Evolutionary conservation across 2,113 vertebrate genomes (phyloP), one percentile per base, ranked within the genome.

Genomic region (Petromus typicus): DNA sequence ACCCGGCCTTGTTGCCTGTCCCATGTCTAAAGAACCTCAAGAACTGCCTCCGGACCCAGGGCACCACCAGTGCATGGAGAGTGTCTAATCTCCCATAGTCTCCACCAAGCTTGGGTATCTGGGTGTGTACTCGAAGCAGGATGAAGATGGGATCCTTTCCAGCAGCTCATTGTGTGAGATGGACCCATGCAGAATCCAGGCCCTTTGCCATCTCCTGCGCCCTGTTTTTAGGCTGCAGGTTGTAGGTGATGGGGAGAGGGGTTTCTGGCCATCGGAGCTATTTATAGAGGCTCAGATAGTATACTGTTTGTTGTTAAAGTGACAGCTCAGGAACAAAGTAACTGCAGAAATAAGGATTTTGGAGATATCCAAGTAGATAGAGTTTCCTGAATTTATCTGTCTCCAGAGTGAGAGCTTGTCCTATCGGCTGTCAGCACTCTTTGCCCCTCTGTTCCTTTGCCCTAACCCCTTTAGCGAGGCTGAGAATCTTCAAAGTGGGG

Each of bases 11-110:
- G 98, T 99, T 97, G 98, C 99, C 97, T 99, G 98, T 98, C 98
- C 97, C 97, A 99, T 97, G 98, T 99, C 96, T 99, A 98, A 98
- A 99, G 96, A 98, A 99, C 97, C 98, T 99, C 96, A 98, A 98
- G 96, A 99, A 98, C 97, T 98, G 99, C 96, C 98, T 99, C 94
- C 95, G 98, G 40, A 45, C 12, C 12, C 40, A 45, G 71, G 40
- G 40, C 71, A 45, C 91, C 99, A 98, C 97, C 98, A 98, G 97
- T 98, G 98, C 98, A 98, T 98, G 98, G 98, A 98, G 99, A 98
- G 97, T 98, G 98, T 97, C 98, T 98, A 96, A 98, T 98, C 86
- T 98, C 98, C 97, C 98, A 98, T 96, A 98, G 99, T 98, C 98
- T 98, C 98, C 99, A 98, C 97, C 40, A n/a, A 23, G 56, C 80